phyloP scores from a whole-genome alignment of 2,797 vertebrate genomes.

The Phrynocephalus guinanensis region DNA sequence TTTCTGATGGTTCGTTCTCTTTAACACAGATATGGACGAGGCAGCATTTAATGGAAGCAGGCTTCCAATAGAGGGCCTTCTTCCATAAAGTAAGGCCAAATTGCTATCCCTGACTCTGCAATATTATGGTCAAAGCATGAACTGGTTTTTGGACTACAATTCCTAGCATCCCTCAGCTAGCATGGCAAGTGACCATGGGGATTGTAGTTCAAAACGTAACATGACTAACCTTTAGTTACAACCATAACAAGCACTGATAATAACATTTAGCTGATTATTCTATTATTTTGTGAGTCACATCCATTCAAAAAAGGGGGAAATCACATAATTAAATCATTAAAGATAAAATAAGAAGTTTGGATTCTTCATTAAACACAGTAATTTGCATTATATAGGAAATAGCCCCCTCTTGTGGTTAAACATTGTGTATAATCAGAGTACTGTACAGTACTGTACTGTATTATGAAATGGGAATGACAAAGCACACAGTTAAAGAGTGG shows the following conservation, averaged over 20 bases:
- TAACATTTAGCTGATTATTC: neutral
- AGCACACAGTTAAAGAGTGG: neutral
- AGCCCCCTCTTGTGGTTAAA: slow-evolving; percentile 76
- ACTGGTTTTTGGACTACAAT: too few species aligned
- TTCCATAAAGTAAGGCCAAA: neutral
- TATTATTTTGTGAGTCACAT: slow-evolving; percentile 40
- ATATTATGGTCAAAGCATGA: neutral
- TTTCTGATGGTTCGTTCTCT: neutral
- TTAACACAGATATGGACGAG: neutral
- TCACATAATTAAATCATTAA: slow-evolving; percentile 13
- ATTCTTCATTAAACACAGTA: neutral
- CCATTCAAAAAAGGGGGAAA: slow-evolving; percentile 20
- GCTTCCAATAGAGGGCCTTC: neutral
- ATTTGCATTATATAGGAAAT: slow-evolving; percentile 60
- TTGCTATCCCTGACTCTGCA: neutral
- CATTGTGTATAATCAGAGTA: slow-evolving; percentile 12
- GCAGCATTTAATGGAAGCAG: neutral
- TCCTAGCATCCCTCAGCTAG: too few species aligned
- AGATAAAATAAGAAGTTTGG: neutral
- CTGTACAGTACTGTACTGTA: neutral
- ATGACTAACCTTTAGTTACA: too few species aligned
- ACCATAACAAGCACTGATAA: neutral
- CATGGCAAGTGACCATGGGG: too few species aligned
- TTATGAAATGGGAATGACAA: slow-evolving; percentile 8
- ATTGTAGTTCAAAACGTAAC: neutral